phyloP scores from a whole-genome alignment of 2,888 invertebrate species.

The Folsomia manolachei region DNA sequence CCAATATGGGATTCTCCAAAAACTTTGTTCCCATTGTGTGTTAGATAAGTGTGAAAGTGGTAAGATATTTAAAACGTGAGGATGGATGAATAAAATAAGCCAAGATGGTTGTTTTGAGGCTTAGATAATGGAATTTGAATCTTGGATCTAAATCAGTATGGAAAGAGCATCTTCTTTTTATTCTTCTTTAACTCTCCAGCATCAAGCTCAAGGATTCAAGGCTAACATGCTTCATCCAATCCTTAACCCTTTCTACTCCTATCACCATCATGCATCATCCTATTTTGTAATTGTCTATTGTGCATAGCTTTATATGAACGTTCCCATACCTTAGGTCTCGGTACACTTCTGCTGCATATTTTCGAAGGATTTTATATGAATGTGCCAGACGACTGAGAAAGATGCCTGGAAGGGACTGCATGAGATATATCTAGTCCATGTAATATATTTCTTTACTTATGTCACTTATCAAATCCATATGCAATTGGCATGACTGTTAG shows the following conservation, averaged over 20 bases:
- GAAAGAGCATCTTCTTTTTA: neutral
- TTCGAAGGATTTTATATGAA: too few relatives aligned
- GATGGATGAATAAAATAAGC: neutral
- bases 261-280: neutral
- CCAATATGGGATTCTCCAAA: neutral
- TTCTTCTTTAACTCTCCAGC: neutral
- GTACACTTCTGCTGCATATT: too few relatives aligned
- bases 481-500: too few relatives aligned
- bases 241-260: neutral
- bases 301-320: conserved; percentile 17
- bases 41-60: neutral
- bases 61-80: too few relatives aligned
- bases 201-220: neutral
- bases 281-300: neutral
- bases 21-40: neutral
- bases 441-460: too few relatives aligned
- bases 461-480: too few relatives aligned
- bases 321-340: neutral
- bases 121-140: conserved; percentile 6
- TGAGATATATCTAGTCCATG: too few relatives aligned
- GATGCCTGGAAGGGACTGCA: conserved; percentile 10
- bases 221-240: conserved; percentile 10
- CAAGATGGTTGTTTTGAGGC: neutral
- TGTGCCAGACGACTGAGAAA: too few relatives aligned
- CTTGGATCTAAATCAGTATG: neutral